Evolutionary conservation across 2,888 invertebrate genomes (phyloP).

Genomic region (Drosophila cracens): DNA sequence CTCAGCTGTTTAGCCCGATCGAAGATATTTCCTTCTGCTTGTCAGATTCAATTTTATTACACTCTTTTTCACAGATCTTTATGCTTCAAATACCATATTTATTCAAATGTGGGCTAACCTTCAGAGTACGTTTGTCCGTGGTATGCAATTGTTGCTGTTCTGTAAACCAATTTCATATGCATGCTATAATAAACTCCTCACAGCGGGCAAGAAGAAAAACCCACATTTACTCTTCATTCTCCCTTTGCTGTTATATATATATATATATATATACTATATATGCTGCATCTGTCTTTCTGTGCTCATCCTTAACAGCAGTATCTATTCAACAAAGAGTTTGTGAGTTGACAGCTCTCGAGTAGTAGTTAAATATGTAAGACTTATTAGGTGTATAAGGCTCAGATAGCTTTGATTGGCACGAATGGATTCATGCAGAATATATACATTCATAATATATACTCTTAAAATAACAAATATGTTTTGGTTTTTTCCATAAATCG

Average conservation of each 20-base stretch:
- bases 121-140: not conserved
- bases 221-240: not conserved
- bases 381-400: not conserved
- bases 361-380: not conserved
- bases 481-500: not conserved
- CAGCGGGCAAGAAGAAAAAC: not conserved
- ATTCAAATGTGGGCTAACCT: not conserved
- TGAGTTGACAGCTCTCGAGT: not conserved
- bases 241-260: not conserved
- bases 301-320: conserved; percentile 34
- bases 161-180: not conserved
- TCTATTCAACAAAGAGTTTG: conserved; percentile 6
- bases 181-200: not conserved
- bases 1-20: not conserved
- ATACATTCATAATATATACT: not conserved
- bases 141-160: not conserved
- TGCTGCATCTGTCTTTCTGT: not conserved
- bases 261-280: not conserved
- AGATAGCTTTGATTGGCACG: not conserved
- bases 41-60: not conserved
- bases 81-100: not conserved
- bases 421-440: not conserved
- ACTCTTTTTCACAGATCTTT: not conserved
- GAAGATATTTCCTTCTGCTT: not conserved
- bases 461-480: not conserved